Conservation (phyloP, 2,797 vertebrate species). For the Cetoscarus ocellatus region DNA sequence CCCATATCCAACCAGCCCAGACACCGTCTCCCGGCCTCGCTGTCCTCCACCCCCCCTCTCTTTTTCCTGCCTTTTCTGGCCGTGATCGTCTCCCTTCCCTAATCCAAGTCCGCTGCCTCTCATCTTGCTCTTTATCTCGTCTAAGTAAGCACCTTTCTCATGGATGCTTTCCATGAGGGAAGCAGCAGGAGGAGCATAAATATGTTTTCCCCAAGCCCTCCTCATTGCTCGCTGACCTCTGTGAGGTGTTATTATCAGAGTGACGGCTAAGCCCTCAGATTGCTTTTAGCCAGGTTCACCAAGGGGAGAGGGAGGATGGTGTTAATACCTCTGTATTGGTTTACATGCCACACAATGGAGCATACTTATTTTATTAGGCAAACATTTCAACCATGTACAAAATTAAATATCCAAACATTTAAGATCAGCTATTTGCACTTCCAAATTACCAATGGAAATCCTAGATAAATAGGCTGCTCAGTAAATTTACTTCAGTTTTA, state of each 20-base stretch:
- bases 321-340: slow-evolving; percentile 67
- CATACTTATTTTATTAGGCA: slow-evolving; percentile 34
- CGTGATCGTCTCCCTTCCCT: slow-evolving; percentile 92
- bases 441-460: too few relatives aligned
- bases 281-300: slow-evolving; percentile 78
- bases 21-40: slow-evolving; percentile 81
- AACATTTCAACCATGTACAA: slow-evolving; percentile 17
- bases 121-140: slow-evolving; percentile 95
- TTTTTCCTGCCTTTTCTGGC: slow-evolving; percentile 84
- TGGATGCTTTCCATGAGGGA: slow-evolving; percentile 80
- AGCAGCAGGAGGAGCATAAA: slow-evolving; percentile 76
- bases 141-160: slow-evolving; percentile 95
- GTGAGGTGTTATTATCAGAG: slow-evolving; percentile 76
- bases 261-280: slow-evolving; percentile 70
- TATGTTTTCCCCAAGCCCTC: slow-evolving; percentile 72
- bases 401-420: slow-evolving; percentile 6
- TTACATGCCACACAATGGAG: slow-evolving; percentile 59
- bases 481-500: too few relatives aligned
- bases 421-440: slow-evolving; percentile 1
- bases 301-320: slow-evolving; percentile 54
- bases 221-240: slow-evolving; percentile 78
- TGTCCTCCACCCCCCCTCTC: slow-evolving; percentile 53
- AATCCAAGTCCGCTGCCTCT: slow-evolving; percentile 96
- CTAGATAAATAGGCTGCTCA: too few relatives aligned
- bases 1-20: slow-evolving; percentile 89